Base-by-base conservation (phyloP, 2,888 invertebrate species). In the Phortica magna region DNA sequence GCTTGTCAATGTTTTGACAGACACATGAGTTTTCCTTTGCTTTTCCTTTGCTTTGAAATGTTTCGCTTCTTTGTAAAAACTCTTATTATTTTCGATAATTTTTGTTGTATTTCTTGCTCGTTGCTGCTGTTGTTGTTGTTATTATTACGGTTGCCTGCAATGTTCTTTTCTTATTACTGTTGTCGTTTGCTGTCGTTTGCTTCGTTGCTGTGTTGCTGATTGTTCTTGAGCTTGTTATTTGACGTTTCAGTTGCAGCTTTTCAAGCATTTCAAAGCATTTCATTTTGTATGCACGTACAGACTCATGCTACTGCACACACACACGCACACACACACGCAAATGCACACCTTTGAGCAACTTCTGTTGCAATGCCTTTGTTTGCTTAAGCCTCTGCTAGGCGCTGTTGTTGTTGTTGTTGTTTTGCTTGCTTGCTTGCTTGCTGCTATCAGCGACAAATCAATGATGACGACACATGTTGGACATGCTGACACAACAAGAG, bases 401-500 rank as follows among this genome's bases (percentile, higher is more conserved):
- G 57, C 12, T 67, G 59, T 14, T 55, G 59, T 67, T 64, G 76
- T 42, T 53, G 59, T 4, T 48, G 64, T 53, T 43, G 78, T 80
- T 76, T 80, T 76, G 73, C 71, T 75, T 77, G 82, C 82, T 48
- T 57, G 14, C 22, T 59, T 61, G 10, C 17, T 75, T 53, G 14
- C 70, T 65, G 65, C 81, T 81, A 88, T 88, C 84, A 87, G 82
- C 84, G 81, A 85, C 85, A 87, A 87, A 88, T 88, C 87, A 87
- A 85, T 87, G 88, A 87, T 80, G 85, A 84, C 83, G 85, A 84
- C 87, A 88, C 87, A 87, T 88, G 87, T 88, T 86, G 86, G 88
- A 85, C 88, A 88, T 81, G 83, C 80, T 72, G 57, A 55, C 65
- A 65, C 43, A 67, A 42, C 7, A 22, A 22, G 19, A 74, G 68